These are phyloP conservation scores for Mungos mungo DNA, from an alignment of 2,113 vertebrate genomes.

Conservation along the genomic window DNA sequence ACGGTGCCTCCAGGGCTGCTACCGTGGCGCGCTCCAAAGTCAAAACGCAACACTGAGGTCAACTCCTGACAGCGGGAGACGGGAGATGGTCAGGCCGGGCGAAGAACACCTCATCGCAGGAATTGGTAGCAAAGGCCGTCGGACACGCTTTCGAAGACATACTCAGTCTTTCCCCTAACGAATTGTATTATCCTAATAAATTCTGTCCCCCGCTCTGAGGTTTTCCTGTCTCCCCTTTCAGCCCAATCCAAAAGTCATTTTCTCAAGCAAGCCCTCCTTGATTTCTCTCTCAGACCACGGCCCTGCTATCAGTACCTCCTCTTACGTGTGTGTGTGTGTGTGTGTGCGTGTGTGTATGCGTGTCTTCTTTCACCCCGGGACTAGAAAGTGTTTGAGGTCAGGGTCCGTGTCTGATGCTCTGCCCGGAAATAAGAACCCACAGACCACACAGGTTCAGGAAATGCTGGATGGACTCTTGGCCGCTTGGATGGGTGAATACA, in stretches of 20 bases:
- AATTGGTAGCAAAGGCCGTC: neutral
- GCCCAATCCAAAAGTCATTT: neutral
- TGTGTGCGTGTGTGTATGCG: neutral
- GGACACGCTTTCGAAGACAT: neutral
- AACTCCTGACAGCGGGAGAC: neutral
- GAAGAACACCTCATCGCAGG: rapidly evolving
- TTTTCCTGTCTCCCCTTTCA: neutral
- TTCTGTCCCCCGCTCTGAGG: neutral
- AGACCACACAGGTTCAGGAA: neutral
- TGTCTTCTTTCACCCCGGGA: neutral
- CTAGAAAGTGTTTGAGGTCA: neutral
- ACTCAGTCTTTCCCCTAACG: neutral
- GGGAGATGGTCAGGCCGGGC: neutral
- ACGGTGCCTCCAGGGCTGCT: neutral
- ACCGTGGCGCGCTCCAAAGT: neutral
- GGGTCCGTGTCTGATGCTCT: neutral
- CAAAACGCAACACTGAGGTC: neutral
- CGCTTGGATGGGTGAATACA: neutral
- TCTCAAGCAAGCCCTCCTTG: neutral
- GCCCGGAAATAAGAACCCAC: neutral
- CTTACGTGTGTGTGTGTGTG: neutral
- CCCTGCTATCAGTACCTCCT: neutral
- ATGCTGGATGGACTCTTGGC: neutral
- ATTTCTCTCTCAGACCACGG: neutral
- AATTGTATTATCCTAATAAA: neutral